Evolutionary conservation across 2,113 vertebrate species (phyloP), one percentile per base, ranked within the genome.

Genomic region (Aldabrachelys gigantea): DNA sequence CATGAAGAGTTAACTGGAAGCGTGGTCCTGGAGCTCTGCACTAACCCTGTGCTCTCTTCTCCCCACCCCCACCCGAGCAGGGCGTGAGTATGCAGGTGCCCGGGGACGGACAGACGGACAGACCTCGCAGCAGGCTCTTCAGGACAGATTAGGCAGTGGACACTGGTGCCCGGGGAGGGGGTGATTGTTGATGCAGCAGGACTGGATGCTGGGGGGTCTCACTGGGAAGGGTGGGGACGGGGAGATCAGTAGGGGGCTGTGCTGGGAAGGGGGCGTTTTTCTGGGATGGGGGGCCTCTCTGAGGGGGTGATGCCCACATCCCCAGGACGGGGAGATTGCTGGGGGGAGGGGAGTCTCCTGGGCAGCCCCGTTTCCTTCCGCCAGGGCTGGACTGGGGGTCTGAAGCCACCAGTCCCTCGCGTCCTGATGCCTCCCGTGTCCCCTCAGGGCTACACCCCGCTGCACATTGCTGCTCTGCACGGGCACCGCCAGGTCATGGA

Each of bases 381-480:
- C 24, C 56, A 10, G 56, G 56, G 24, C 56, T 57, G 24, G 56
- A 24, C 22, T 24, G 24, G 56, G 56, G 56, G 56, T 10, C 56
- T 57, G 56, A 57, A 2, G 56, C 56, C 56, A 25, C 56, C 24
- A 10, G 56, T 57, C 24, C 24, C 54, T 22, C 22, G 24, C 4
- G 24, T 10, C 19, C 79, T 35, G 49, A 11, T 3, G 27, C 80
- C 47, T 21, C n/a, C 80, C n/a, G 4, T 57, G 47, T 85, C 59
- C 84, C 53, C 75, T 13, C 97, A 99, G 98, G 98, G 98, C 49
- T 99, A 99, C 82, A 99, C 98, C 16, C 98, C 98, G 59, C 95
- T 99, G 86, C 98, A 99, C 96, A 98, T 99, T 1, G 98, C 98
- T 35, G 98, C 98, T 0, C 90, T 99, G 53, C 98, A 99, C 3